Base-by-base conservation (phyloP, 2,113 vertebrate genomes). In the Poecile atricapillus region DNA sequence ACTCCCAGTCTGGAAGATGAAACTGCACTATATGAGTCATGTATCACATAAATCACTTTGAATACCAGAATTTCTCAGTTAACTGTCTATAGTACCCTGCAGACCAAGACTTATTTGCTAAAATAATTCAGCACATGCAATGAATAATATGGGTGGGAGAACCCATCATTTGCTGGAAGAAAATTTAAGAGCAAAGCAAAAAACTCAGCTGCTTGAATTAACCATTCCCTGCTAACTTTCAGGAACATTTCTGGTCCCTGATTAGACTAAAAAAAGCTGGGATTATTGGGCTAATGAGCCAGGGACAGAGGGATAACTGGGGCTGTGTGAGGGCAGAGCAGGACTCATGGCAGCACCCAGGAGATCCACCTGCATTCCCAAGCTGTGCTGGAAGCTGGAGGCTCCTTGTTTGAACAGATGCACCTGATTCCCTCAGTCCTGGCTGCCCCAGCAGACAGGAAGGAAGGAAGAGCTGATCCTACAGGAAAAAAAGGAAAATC, bases 71-170 rank as follows among this genome's bases (percentile, higher is more conserved):
- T 90, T 84, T 86, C 90, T 85, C 82, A 80, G 71, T 80, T 93
- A 93, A 93, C 91, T 83, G 74, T 69, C 84, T 93, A 13, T 17
- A 82, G 70, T 37, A 83, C 82, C 87, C 82, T 77, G 81, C 67
- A 95, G 82, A 83, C 84, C 46, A 69, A 83, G 75, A 95, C n/a
- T 95, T 96, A 95, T 95, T 77, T 87, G 58, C 87, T 90, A 73
- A 95, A 97, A 95, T 95, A 94, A 97, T 81, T 94, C 85, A 87
- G 46, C 49, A 23, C 31, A 77, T 68, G 68, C 94, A 94, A 93
- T 80, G 28, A 97, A 68, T 89, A 94, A 89, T 55, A 55, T 15
- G 68, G n/a, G 41, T 50, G 27, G 39, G 28, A 87, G 90, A 84
- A 47, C 18, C 35, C 77, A 91, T 91, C 53, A 87, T 91, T 90